Evolutionary conservation across 2,113 vertebrate species (phyloP).

Genomic region (Coreoperca whiteheadi): DNA sequence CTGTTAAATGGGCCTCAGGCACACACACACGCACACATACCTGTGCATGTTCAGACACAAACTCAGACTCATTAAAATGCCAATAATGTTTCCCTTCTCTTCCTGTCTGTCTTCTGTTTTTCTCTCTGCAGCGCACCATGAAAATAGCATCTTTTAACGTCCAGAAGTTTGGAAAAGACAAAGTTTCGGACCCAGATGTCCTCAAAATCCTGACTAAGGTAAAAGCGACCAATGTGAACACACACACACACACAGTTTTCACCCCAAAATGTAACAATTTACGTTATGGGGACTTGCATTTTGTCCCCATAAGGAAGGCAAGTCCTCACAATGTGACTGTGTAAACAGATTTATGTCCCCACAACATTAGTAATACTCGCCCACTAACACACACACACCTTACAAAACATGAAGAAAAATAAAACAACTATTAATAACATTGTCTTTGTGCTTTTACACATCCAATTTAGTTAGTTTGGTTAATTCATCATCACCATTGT

Average conservation of each 20-base stretch:
- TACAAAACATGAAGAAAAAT: too few species aligned
- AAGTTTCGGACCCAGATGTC: slow-evolving; percentile 70
- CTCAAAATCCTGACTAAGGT: slow-evolving; percentile 71
- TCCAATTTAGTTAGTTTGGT: too few species aligned
- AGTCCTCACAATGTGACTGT: too few species aligned
- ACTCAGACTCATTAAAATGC: background rate
- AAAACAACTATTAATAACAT: too few species aligned
- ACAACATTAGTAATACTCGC: too few species aligned
- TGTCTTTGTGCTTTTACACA: too few species aligned
- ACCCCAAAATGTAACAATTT: too few species aligned
- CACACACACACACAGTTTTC: background rate
- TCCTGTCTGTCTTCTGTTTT: background rate
- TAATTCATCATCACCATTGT: too few species aligned
- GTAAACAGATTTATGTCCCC: too few species aligned
- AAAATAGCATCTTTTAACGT: slow-evolving; percentile 82
- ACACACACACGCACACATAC: background rate
- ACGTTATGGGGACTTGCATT: too few species aligned
- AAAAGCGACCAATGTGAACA: background rate
- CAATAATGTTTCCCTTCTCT: background rate
- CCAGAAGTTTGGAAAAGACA: slow-evolving; percentile 77
- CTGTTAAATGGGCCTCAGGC: too few species aligned
- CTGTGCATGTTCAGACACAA: background rate
- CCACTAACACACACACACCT: background rate
- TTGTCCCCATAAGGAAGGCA: too few species aligned
- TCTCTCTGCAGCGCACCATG: slow-evolving; percentile 66